Evolutionary conservation across 2,113 vertebrate species (phyloP), one percentile per base, ranked within the genome.

Genomic region (Pomatostomus ruficeps): DNA sequence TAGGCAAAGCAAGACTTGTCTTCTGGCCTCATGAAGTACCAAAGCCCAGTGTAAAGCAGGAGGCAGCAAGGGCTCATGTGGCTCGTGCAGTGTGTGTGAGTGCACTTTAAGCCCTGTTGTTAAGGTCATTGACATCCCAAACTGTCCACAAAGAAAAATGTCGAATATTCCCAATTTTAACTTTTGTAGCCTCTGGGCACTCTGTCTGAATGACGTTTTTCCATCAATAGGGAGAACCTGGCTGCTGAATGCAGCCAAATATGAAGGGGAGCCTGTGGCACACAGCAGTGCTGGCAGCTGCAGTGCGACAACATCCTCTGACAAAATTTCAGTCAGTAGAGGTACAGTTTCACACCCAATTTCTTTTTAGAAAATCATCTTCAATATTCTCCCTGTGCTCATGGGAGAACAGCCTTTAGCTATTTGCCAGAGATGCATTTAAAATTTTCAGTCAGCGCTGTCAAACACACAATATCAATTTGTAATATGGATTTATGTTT

Each of bases 241-340:
- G 63, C 52, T 84, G 54, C 43, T 61, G 43, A 45, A 42, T 11
- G 57, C 58, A 79, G 62, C 9, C 15, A 10, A 33, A 19, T 45
- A 13, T 1, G 0, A 8, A 0, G 9, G 17, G 36, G 12, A 49
- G 20, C 49, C 38, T 18, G 6, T 36, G 35, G 42, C 63, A 74
- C 49, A 4, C 1, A 2, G 63, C 40, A 24, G 21, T 6, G 45
- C 85, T 76, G 58, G 36, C 15, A 66, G 62, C 68, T 85, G 42
- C 18, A 40, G 6, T 48, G 38, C 29, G 61, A 1, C 25, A 35
- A 20, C 2, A 0, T 2, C 3, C 11, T 65, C 38, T 74, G 46
- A 58, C 38, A 55, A 25, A 33, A 35, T 62, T 22, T 43, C 70
- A 29, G 29, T 24, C 24, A 31, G 22, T 46, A 13, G 4, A 23